phyloP scores from a whole-genome alignment of 2,797 vertebrate genomes.

The Chromobotia macracanthus region DNA sequence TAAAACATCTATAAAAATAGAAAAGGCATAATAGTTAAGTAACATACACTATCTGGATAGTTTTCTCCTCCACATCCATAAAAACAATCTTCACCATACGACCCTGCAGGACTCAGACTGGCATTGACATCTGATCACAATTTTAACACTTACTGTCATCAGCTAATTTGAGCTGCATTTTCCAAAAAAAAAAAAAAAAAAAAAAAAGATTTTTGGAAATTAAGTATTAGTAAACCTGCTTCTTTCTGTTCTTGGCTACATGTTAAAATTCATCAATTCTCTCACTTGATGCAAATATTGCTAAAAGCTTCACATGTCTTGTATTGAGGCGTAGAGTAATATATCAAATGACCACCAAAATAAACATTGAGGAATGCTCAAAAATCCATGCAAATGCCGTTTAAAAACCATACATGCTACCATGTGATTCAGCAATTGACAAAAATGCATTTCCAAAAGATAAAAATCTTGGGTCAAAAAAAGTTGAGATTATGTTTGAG shows the following conservation, averaged over 20 bases:
- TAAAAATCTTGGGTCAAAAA: constrained; percentile 42
- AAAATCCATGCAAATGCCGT: constrained; percentile 7
- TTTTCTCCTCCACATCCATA: constrained; percentile 65
- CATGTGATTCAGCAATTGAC: constrained; percentile 33
- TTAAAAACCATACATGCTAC: constrained; percentile 35
- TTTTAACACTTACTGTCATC: constrained; percentile 60
- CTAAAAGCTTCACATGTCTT: constrained; percentile 55
- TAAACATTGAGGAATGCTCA: neutral
- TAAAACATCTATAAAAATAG: constrained; percentile 99
- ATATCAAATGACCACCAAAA: constrained; percentile 29
- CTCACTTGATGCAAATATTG: constrained; percentile 59
- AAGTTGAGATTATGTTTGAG: constrained; percentile 46
- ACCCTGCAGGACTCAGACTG: constrained; percentile 78
- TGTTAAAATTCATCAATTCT: neutral
- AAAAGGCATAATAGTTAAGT: constrained; percentile 93
- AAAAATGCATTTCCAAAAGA: constrained; percentile 17
- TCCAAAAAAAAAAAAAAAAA: no score
- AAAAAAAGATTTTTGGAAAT: no score
- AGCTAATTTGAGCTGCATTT: constrained; percentile 67
- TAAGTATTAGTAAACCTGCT: constrained; percentile 4
- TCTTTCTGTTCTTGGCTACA: constrained; percentile 36
- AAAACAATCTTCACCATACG: constrained; percentile 81
- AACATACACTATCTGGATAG: constrained; percentile 86
- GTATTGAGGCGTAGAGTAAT: constrained; percentile 38
- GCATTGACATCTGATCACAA: constrained; percentile 61